phyloP scores from a whole-genome alignment of 2,113 vertebrate genomes.

The Lagenorhynchus albirostris region DNA sequence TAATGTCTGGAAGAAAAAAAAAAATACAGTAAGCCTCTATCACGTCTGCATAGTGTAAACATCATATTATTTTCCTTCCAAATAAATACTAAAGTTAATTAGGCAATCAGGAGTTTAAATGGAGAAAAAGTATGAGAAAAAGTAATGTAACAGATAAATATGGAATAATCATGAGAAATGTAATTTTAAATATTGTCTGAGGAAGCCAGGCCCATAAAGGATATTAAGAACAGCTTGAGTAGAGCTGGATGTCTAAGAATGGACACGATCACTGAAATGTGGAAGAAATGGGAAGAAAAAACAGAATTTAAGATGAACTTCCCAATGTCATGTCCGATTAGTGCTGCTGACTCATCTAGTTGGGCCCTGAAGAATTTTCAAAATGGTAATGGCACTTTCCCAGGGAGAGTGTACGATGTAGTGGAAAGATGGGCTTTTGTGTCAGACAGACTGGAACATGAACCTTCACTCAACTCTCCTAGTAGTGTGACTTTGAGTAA shows the following conservation, averaged over 20 bases:
- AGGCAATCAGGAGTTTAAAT: not conserved
- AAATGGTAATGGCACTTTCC: not conserved
- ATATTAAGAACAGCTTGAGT: not conserved
- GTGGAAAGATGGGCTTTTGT: not conserved
- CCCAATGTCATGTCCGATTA: not conserved
- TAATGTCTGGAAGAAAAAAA: not conserved
- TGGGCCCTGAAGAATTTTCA: not conserved
- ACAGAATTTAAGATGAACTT: not conserved
- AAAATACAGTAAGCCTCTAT: not conserved
- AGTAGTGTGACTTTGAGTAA: not conserved
- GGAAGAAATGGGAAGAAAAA: not conserved
- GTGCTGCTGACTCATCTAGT: not conserved
- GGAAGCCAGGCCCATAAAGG: not conserved
- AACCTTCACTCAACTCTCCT: not conserved
- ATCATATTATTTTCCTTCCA: not conserved
- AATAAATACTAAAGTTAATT: not conserved
- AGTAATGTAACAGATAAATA: not conserved
- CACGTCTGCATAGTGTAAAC: not conserved
- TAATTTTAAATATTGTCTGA: not conserved
- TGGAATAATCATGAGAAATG: not conserved
- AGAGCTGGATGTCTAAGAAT: not conserved
- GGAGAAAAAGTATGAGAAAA: not conserved
- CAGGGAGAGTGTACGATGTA: not conserved
- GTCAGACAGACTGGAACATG: not conserved
- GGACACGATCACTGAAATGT: not conserved